These are phyloP conservation scores for Microcebus jonahi DNA, from an alignment of 2,113 vertebrate genomes.

Conservation along the genomic window DNA sequence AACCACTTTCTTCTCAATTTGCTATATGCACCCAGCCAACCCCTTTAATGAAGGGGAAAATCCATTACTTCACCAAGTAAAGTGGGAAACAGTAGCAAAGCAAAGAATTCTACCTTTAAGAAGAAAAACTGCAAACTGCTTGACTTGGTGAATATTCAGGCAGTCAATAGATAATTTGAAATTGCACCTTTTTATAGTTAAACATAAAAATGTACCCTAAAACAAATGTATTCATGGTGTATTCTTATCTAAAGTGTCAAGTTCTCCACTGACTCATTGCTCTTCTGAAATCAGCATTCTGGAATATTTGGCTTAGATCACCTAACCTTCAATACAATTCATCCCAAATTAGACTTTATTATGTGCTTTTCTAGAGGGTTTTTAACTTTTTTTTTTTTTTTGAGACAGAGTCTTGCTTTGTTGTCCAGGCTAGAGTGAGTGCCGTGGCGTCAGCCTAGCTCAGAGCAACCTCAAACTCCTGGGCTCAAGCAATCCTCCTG, in stretches of 20 bases:
- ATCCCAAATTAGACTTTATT: neutral
- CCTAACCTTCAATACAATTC: neutral
- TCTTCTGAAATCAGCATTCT: neutral
- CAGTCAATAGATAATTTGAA: neutral
- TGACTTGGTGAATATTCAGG: neutral
- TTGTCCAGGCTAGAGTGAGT: too few relatives aligned
- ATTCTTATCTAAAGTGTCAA: neutral
- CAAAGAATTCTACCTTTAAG: neutral
- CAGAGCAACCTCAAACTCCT: too few relatives aligned
- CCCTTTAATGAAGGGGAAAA: neutral
- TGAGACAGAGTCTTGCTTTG: too few relatives aligned
- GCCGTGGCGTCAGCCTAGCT: too few relatives aligned
- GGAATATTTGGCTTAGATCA: neutral
- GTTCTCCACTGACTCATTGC: neutral
- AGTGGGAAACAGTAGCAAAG: neutral
- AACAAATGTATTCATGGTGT: neutral
- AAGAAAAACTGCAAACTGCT: neutral
- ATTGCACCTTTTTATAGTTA: neutral
- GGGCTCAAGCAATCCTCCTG: too few relatives aligned
- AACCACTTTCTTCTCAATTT: conserved; percentile 48
- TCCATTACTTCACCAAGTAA: neutral
- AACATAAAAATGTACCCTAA: neutral
- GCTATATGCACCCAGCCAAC: neutral
- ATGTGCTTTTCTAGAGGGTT: neutral
- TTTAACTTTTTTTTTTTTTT: neutral